Base-by-base conservation (phyloP, 2,797 vertebrate species). In the Rhyacichthys aspro region DNA sequence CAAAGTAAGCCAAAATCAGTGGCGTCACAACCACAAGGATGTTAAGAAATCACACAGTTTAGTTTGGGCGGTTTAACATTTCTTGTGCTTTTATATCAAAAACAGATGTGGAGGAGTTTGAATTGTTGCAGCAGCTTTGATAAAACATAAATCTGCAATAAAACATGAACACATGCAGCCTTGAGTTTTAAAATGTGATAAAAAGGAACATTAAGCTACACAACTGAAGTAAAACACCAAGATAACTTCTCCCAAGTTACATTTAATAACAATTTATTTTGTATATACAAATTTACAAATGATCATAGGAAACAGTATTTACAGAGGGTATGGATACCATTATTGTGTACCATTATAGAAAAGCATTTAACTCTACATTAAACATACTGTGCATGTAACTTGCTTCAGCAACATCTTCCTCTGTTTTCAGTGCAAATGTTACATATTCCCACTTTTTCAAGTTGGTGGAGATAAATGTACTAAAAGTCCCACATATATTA, bases 271-370 rank as follows among this genome's bases (percentile, higher is more conserved):
- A 71, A 82, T 77, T 45, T 72, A 67, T 61, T 85, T 58, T 58
- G 32, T 67, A 89, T 90, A 79, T 86, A 91, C 86, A 90, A 37
- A 45, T 88, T 32, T 86, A 79, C 78, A 87, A 58, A 53, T 19
- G 33, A 64, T 63, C 57, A 60, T 43, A 83, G 17, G 3, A 72
- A 70, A 81, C 50, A 59, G n/a, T 53, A 67, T 83, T 72, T 65
- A 78, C 54, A 76, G 9, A 62, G 38, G 53, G 17, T 43, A 14
- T 43, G 38, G 45, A 14, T 41, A n/a, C n/a, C n/a, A n/a, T n/a
- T 50, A 9, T 28, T 69, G 57, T 14, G 41, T 61, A 64, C 8
- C 43, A 28, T 32, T 43, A 55, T 14, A 73, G 63, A 74, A 66
- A 37, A n/a, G n/a, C n/a, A n/a, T n/a, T n/a, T n/a, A n/a, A n/a